A percentile compares a stretch with the other conserved stretches of the same genome.
phyloP scores from a whole-genome alignment of 2,113 vertebrate genomes.

The Limanda limanda region DNA sequence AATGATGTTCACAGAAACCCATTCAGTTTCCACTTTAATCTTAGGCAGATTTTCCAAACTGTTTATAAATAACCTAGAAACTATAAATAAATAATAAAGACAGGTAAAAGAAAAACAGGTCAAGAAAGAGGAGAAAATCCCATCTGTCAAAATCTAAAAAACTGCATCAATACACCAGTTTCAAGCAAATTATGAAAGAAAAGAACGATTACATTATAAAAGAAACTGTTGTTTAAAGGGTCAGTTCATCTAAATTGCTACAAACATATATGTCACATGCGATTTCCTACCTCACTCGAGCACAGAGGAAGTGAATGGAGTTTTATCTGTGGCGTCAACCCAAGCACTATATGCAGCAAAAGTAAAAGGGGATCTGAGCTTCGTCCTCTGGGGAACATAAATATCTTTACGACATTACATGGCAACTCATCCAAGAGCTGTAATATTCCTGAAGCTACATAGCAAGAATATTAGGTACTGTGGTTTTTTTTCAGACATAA shows the following conservation, averaged over 20 bases:
- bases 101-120: neutral
- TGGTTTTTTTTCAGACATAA: too few relatives aligned
- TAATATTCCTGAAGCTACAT: neutral
- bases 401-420: neutral
- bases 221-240: neutral
- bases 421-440: neutral
- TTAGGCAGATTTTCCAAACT: neutral
- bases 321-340: too few relatives aligned
- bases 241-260: too few relatives aligned
- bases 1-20: neutral
- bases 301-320: too few relatives aligned
- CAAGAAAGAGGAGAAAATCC: neutral
- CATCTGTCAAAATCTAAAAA: neutral
- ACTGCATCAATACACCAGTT: neutral
- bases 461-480: too few relatives aligned
- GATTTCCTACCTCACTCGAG: too few relatives aligned
- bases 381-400: neutral
- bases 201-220: neutral
- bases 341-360: neutral
- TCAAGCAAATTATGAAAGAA: neutral
- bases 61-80: neutral
- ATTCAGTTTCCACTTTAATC: too few relatives aligned
- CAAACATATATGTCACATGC: too few relatives aligned
- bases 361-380: neutral
- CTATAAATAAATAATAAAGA: slow-evolving; percentile 3